Evolutionary conservation across 2,797 vertebrate species (phyloP), one percentile per base, ranked within the genome.

Genomic region (Clarias platycephalus): DNA sequence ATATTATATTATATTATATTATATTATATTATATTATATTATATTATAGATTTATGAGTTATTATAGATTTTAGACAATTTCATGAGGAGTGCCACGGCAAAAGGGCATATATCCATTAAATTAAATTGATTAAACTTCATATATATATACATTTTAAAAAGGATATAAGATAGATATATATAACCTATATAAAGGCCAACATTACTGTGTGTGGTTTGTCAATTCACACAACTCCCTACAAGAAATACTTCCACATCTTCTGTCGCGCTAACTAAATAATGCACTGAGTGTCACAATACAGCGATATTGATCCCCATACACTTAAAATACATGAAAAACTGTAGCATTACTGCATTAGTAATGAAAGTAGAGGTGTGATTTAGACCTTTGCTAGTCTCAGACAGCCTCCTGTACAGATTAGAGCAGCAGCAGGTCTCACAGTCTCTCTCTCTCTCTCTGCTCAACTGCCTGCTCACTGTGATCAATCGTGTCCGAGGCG

Each of bases 401-500:
- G 76, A 84, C 80, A 84, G 60, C 55, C 37, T 86, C 80, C 82
- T 49, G 80, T 31, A 58, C 53, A 83, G 40, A 86, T 84, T 49
- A 85, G 79, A 83, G 82, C 67, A 78, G 63, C 74, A 2, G 34
- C 67, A 80, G 79, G 28, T 58, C 72, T 83, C 28, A 80, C 74
- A 80, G 53, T 18, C 75, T 63, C 63, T 71, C 80, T 53, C 37
- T 72, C n/a, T 63, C 58, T 60, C 60, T 64, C 37, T 28, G n/a
- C 62, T 80, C 58, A 64, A 44, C 78, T 83, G 85, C 84, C 74
- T 82, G 85, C 40, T 80, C 68, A 18, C 70, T 84, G 86, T 83
- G 85, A 89, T 89, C 82, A 88, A 86, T 89, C 85, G 75, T 81
- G 81, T 62, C 83, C 62, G 37, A 70, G 81, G 57, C 76, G 24